Evolutionary conservation across 2,888 invertebrate genomes (phyloP), one percentile per base, ranked within the genome.

Genomic region (Tanaodytes sp.): DNA sequence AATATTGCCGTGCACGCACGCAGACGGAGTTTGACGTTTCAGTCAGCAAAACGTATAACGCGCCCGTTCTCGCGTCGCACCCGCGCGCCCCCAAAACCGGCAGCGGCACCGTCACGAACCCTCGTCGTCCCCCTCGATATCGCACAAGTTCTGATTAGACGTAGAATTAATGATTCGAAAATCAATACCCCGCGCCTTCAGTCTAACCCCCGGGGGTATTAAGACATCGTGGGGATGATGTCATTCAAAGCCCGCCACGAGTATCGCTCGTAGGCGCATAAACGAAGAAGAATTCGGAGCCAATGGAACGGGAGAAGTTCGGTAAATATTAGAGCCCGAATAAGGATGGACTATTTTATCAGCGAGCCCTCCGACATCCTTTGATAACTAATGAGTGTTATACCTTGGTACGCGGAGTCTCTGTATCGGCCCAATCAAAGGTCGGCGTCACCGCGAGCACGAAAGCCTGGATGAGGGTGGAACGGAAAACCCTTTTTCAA

Each of bases 311-410:
- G 73, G 66, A 65, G 72, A 72, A 69, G 57, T 42, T 49, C 45
- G 54, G 67, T 61, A 70, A 71, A 71, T 39, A 64, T 49, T 19
- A 52, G 45, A 64, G 48, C 51, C 45, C 37, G 59, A 52, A 36
- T 30, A 46, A 12, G 62, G 36, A 58, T 49, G 43, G 57, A 20
- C 59, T 81, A 85, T 85, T 85, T 85, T 83, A 82, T 82, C 83
- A 83, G 82, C 82, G 80, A 80, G 82, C 82, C 82, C 81, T 80
- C 84, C 81, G 79, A 78, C 84, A 85, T 84, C 87, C 88, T 88
- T 88, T 88, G 88, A 88, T 88, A 87, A 88, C 88, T 88, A 88
- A 88, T 88, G 88, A 88, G 87, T 85, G 87, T 86, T 86, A 85
- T 85, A 86, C 85, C 84, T 84, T 84, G 75, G 68, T 74, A 74